Conservation (phyloP, 2,113 vertebrate genomes). For the Elachura formosa region DNA sequence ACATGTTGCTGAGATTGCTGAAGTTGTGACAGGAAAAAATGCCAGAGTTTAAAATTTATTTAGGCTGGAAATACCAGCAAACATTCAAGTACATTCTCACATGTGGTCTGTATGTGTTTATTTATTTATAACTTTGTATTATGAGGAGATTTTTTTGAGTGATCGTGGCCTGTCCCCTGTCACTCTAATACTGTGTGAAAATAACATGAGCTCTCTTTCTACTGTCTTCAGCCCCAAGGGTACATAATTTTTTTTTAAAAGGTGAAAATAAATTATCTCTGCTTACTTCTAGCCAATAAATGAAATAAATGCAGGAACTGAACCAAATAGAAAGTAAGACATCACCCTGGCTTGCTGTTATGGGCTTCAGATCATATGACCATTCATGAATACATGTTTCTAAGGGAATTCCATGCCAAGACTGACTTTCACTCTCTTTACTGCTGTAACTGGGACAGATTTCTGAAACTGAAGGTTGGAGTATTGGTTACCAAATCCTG, state of each 20-base stretch:
- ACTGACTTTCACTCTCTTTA: background rate
- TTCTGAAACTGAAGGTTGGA: background rate
- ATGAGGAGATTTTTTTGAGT: rapidly evolving
- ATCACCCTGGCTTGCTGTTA: background rate
- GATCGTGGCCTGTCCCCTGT: background rate
- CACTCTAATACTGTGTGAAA: background rate
- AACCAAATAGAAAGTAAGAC: background rate
- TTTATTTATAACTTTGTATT: background rate
- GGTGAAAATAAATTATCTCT: background rate
- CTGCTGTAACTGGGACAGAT: background rate
- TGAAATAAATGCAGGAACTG: background rate
- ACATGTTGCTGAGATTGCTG: background rate
- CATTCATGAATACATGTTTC: background rate
- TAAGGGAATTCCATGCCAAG: background rate
- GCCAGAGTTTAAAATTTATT: background rate
- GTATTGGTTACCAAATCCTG: background rate
- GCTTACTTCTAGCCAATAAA: background rate
- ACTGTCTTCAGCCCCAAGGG: background rate
- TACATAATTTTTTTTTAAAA: too few relatives aligned
- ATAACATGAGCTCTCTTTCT: background rate
- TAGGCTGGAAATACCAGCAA: background rate
- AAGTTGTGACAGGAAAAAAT: background rate
- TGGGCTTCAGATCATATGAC: background rate
- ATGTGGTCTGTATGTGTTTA: background rate
- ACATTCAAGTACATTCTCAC: background rate